Conservation (phyloP, 2,113 vertebrate species). For the Erinaceus europaeus region DNA sequence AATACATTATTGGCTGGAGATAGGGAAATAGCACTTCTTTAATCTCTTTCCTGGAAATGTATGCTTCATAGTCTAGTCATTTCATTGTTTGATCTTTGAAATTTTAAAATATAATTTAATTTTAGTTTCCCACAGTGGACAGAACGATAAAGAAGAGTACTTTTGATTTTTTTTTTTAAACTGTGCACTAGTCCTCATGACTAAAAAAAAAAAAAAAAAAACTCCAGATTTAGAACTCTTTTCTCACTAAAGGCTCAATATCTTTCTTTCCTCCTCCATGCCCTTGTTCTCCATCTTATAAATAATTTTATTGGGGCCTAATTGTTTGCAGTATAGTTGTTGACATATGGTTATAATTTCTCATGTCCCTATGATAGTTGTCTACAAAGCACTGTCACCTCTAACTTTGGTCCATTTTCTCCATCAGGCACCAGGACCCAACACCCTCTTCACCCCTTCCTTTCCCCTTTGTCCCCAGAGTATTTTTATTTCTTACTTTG, state of each 20-base stretch:
- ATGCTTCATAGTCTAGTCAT: neutral
- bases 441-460: too few relatives aligned
- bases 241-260: neutral
- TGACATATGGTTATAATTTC: too few relatives aligned
- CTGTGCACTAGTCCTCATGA: neutral
- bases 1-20: neutral
- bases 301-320: too few relatives aligned
- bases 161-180: conserved; percentile 17
- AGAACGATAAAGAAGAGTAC: neutral
- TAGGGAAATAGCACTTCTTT: neutral
- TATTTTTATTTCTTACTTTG: neutral
- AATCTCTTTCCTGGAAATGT: conserved; percentile 9
- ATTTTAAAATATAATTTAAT: too few relatives aligned
- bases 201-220: neutral
- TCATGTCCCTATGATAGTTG: too few relatives aligned
- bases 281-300: too few relatives aligned
- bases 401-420: too few relatives aligned
- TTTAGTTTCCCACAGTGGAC: neutral
- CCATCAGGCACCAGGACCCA: too few relatives aligned
- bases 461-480: too few relatives aligned
- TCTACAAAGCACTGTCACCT: too few relatives aligned
- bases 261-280: too few relatives aligned
- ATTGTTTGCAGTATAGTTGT: too few relatives aligned
- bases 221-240: neutral
- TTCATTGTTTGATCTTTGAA: conserved; percentile 9